Evolutionary conservation across 1,140 invertebrate species (phyloP), one percentile per base, ranked within the genome.

Genomic region (Zaprionus taronus): DNA sequence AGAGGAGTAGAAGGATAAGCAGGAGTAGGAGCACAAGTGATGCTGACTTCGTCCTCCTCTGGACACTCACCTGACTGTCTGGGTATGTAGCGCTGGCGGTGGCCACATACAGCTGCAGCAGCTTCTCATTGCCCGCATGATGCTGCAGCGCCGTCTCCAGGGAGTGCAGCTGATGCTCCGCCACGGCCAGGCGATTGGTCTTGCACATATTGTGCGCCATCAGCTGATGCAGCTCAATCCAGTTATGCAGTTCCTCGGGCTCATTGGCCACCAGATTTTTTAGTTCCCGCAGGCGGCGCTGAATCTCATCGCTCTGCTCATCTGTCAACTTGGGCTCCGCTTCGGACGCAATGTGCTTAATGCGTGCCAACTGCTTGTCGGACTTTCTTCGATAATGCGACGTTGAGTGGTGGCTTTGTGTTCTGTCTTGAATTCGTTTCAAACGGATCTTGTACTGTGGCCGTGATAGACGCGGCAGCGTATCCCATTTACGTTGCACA

Each of bases 61-160:
- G 9, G 9, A 31, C 4, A 55, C 53, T 90, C 22, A 89, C 84
- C 67, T 89, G 57, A 41, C 68, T 90, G 34, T 87, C 81, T 1
- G 81, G 72, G 77, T 90, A 90, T 1, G 81, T 66, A 11, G 53
- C 61, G 12, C 55, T 75, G 1, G 79, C 73, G 1, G 81, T 81
- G 7, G 62, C 57, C 14, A 81, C 74, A 82, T 93, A 87, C 82
- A 91, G 77, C 81, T 95, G 95, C 89, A 94, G 94, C 26, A 94
- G 77, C 9, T 94, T 80, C 81, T 95, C 95, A 80, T 95, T 91
- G 44, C 95, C 79, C 93, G 95, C 95, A 24, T 87, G 81, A 24
- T 82, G 70, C 1, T 57, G 24, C 0, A 90, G 51, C 1, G 85
- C 85, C 15, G 6, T 38, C 26, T 85, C 72, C 12, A 90, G 56